phyloP scores from a whole-genome alignment of 2,113 vertebrate genomes.

The Pyrgilauda ruficollis region DNA sequence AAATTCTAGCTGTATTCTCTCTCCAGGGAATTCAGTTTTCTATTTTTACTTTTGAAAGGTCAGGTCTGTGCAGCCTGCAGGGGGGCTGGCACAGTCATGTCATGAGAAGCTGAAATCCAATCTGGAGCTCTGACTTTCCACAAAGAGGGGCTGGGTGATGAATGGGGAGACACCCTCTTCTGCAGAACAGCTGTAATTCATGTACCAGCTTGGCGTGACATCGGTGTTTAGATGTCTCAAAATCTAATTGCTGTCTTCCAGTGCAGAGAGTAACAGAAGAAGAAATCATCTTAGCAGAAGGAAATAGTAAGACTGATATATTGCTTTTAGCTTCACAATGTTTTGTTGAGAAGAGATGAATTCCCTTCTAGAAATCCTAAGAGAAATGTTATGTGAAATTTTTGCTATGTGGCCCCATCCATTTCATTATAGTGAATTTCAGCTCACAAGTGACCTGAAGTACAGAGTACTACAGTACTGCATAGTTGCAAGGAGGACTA shows the following conservation, averaged over 20 bases:
- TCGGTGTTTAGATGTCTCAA: background rate
- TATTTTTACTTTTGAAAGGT: slow-evolving; percentile 39
- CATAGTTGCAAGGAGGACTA: background rate
- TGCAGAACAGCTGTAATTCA: background rate
- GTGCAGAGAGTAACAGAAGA: background rate
- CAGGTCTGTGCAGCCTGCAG: background rate
- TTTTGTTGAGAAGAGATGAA: background rate
- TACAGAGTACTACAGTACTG: background rate
- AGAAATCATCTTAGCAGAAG: background rate
- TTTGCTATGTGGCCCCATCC: background rate
- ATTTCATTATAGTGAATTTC: background rate
- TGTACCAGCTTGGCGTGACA: background rate
- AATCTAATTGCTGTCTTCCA: background rate
- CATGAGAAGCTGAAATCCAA: background rate
- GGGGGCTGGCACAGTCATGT: background rate
- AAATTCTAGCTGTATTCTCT: background rate
- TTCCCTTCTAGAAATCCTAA: background rate
- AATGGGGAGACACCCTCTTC: background rate
- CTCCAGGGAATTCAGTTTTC: slow-evolving; percentile 6
- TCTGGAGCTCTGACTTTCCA: background rate
- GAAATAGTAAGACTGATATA: background rate
- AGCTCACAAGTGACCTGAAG: background rate
- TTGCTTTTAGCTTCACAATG: background rate
- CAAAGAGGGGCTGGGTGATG: background rate
- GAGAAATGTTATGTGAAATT: background rate